Conservation (phyloP, 2,113 vertebrate species). For the Varanus salvator region DNA sequence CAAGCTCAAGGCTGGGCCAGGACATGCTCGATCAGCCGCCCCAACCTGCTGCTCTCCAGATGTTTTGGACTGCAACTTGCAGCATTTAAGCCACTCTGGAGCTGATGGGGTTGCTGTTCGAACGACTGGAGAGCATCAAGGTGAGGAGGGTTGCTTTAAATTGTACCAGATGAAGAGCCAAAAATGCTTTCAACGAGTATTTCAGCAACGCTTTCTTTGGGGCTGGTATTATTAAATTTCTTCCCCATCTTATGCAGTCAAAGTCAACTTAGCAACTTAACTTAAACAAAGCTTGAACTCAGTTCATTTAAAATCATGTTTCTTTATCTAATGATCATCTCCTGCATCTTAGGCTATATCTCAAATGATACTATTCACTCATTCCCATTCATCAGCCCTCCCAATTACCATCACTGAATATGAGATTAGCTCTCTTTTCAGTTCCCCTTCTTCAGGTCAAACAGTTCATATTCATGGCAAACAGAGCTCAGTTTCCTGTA, state of each 20-base stretch:
- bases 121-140: not conserved
- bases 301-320: constrained; percentile 5
- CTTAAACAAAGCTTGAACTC: not conserved
- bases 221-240: not conserved
- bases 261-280: not conserved
- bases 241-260: not conserved
- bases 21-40: too few relatives aligned
- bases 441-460: not conserved
- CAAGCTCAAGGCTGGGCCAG: too few relatives aligned
- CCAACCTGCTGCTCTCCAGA: too few relatives aligned
- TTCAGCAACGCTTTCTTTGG: not conserved
- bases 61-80: too few relatives aligned
- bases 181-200: not conserved
- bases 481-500: not conserved
- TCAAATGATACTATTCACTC: not conserved
- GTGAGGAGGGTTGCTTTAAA: not conserved
- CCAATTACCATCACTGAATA: not conserved
- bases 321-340: not conserved
- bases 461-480: too few relatives aligned
- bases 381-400: not conserved
- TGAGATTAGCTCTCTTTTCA: not conserved
- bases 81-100: not conserved
- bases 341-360: not conserved
- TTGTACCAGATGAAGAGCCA: not conserved
- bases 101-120: not conserved